Conservation (phyloP, 2,797 vertebrate species). For the Danio choprae region DNA sequence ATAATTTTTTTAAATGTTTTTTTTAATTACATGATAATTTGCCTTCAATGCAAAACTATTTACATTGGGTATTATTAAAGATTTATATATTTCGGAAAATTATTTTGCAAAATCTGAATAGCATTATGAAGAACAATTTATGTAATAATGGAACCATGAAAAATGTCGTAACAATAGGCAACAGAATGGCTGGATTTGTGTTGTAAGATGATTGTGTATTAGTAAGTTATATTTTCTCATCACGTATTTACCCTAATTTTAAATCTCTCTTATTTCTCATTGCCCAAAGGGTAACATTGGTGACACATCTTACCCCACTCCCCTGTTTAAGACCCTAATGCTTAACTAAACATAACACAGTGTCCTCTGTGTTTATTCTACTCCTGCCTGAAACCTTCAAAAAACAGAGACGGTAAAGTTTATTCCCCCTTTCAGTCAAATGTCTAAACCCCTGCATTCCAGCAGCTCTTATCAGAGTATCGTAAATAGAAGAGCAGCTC, state of each 20-base stretch:
- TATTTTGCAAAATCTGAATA: too few relatives aligned
- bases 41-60: too few relatives aligned
- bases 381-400: constrained; percentile 58
- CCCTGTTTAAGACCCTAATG: background rate
- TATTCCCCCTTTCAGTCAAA: constrained; percentile 65
- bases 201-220: too few relatives aligned
- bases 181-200: too few relatives aligned
- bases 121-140: too few relatives aligned
- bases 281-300: background rate
- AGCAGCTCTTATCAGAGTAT: constrained; percentile 71
- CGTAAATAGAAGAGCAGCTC: constrained; percentile 68
- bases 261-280: background rate
- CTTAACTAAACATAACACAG: constrained; percentile 46
- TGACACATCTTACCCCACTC: background rate
- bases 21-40: too few relatives aligned
- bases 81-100: too few relatives aligned
- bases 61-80: too few relatives aligned
- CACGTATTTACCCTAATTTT: background rate
- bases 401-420: constrained; percentile 44
- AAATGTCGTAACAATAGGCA: too few relatives aligned
- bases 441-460: constrained; percentile 61
- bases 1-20: too few relatives aligned
- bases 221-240: too few relatives aligned
- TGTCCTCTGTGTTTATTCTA: constrained; percentile 65
- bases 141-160: too few relatives aligned